These are phyloP conservation scores for Damaliscus lunatus DNA, from an alignment of 2,113 vertebrate genomes.

Conservation along the genomic window DNA sequence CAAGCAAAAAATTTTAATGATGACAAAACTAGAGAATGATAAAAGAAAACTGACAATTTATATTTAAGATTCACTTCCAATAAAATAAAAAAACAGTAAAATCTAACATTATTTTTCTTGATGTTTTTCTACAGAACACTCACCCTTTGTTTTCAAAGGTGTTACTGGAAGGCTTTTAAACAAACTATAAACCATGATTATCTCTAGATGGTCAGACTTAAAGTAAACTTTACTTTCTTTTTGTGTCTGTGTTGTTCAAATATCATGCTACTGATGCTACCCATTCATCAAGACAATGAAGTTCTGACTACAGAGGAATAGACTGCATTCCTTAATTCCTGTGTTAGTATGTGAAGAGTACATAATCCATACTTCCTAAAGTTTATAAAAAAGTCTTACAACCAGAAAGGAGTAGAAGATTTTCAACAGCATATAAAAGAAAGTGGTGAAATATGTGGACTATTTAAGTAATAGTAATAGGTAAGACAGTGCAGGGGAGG, in stretches of 20 bases:
- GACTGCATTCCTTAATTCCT: not conserved
- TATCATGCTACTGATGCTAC: not conserved
- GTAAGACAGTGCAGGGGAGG: not conserved
- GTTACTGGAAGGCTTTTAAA: not conserved
- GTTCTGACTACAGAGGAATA: not conserved
- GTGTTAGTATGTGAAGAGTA: not conserved
- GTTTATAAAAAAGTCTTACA: not conserved
- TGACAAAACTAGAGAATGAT: not conserved
- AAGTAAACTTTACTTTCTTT: not conserved
- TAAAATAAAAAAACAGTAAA: conserved; percentile 27
- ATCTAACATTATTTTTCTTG: conserved; percentile 25
- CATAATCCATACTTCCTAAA: not conserved
- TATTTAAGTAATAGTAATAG: not conserved
- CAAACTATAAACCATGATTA: not conserved
- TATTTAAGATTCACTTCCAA: not conserved
- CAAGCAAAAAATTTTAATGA: not conserved
- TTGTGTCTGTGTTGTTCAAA: not conserved
- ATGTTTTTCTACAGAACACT: not conserved
- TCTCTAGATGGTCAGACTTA: not conserved
- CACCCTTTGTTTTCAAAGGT: not conserved
- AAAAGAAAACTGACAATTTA: not conserved
- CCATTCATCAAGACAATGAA: not conserved
- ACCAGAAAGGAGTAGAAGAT: not conserved
- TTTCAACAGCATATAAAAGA: not conserved
- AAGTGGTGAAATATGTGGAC: not conserved